Conservation (phyloP, 2,797 vertebrate species). For the Notolepis coatsorum region DNA sequence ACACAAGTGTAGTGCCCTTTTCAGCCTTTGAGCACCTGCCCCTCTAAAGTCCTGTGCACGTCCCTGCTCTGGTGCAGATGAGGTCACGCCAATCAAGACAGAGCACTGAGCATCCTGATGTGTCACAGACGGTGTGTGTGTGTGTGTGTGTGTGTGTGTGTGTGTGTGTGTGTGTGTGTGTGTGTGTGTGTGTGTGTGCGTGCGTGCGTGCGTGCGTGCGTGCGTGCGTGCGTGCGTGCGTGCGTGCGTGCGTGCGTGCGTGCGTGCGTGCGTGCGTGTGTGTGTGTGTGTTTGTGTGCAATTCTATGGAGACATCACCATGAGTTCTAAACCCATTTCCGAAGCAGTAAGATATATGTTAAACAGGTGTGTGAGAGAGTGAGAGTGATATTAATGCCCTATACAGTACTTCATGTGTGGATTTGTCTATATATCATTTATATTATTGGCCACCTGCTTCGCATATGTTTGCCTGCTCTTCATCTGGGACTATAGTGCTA, state of each 20-base stretch:
- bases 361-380: too few species aligned
- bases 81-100: slow-evolving; percentile 38
- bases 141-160: not conserved
- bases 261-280: not conserved
- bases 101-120: slow-evolving; percentile 4
- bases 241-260: not conserved
- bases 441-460: not conserved
- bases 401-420: not conserved
- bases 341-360: too few species aligned
- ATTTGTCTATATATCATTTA: not conserved
- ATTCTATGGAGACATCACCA: too few species aligned
- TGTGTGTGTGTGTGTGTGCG: not conserved
- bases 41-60: too few species aligned
- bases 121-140: not conserved
- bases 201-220: not conserved
- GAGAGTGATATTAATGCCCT: too few species aligned
- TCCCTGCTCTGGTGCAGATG: too few species aligned
- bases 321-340: too few species aligned
- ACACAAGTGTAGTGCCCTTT: too few species aligned
- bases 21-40: too few species aligned
- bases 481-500: not conserved
- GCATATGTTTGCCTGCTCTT: not conserved
- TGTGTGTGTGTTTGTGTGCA: not conserved
- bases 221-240: slow-evolving; percentile 1
- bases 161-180: not conserved